A percentile compares a stretch with the other conserved stretches of the same genome.
Evolutionary conservation across 2,797 vertebrate genomes (phyloP).

Genomic region (Pseudotriccus pelzelni): DNA sequence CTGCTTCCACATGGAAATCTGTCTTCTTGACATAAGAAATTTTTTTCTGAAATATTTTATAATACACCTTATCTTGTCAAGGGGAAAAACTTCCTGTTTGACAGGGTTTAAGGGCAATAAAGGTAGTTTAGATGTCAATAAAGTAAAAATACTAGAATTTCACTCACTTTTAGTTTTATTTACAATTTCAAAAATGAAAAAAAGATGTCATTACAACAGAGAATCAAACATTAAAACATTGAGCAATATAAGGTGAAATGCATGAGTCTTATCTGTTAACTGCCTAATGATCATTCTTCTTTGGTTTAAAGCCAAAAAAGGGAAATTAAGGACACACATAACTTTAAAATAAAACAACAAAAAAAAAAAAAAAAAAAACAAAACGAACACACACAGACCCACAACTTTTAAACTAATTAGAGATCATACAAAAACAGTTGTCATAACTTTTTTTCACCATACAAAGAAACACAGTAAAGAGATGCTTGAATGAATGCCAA

Average conservation of each 20-base stretch:
- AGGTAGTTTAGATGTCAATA: background rate
- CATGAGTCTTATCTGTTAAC: background rate
- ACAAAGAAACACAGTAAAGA: background rate
- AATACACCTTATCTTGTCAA: background rate
- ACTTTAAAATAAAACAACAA: background rate
- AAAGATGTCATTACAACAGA: background rate
- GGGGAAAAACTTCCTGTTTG: background rate
- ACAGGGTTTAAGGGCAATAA: background rate
- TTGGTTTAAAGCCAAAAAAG: fast-evolving
- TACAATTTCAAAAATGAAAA: background rate
- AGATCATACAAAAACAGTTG: background rate
- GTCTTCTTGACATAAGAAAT: background rate
- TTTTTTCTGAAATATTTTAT: background rate
- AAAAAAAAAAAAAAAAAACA: background rate
- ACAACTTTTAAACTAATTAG: background rate
- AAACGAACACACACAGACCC: background rate
- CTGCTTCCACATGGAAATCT: background rate
- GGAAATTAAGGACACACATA: background rate
- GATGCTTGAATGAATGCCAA: background rate
- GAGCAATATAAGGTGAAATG: background rate
- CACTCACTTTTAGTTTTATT: background rate
- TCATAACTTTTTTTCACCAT: background rate
- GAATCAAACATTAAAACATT: background rate
- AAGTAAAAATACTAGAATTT: background rate
- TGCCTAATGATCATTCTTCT: background rate